Conservation (phyloP, 1,140 invertebrate genomes). For the Megalonaias nervosa region DNA sequence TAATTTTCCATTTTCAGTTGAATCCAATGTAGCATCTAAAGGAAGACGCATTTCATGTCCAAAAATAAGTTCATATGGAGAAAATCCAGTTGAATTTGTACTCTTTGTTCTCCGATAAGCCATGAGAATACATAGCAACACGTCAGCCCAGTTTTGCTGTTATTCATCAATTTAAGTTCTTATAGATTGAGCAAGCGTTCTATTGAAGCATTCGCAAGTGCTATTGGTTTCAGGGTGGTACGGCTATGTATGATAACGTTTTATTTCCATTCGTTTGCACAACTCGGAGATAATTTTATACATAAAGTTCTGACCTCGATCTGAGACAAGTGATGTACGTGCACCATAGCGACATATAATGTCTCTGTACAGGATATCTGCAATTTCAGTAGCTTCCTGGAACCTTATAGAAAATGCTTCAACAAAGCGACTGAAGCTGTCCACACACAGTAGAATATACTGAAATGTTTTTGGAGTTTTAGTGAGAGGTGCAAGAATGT, state of each 20-base stretch:
- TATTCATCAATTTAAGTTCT: constrained; percentile 29
- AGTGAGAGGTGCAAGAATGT: constrained; percentile 14
- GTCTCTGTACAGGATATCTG: constrained; percentile 13
- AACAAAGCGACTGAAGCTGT: constrained; percentile 8
- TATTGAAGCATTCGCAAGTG: constrained; percentile 8
- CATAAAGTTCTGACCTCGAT: constrained; percentile 26
- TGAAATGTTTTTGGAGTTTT: constrained; percentile 3
- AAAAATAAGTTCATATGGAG: no score
- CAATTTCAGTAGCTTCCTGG: constrained; percentile 13
- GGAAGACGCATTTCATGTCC: no score
- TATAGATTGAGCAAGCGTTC: constrained; percentile 21
- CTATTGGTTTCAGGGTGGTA: constrained; percentile 23
- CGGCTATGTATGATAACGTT: constrained; percentile 16
- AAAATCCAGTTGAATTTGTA: no score
- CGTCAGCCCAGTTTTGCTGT: constrained; percentile 29
- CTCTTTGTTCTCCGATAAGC: no score
- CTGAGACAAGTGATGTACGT: constrained; percentile 14
- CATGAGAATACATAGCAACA: constrained; percentile 36
- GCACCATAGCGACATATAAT: constrained; percentile 32
- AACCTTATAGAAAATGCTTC: constrained; percentile 8
- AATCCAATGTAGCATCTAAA: no score
- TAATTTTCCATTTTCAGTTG: no score
- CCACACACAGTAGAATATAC: constrained; percentile 18
- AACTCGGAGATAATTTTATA: constrained; percentile 21
- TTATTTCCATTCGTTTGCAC: constrained; percentile 25